Conservation (phyloP, 2,888 invertebrate genomes). For the Synergus umbraculus region DNA sequence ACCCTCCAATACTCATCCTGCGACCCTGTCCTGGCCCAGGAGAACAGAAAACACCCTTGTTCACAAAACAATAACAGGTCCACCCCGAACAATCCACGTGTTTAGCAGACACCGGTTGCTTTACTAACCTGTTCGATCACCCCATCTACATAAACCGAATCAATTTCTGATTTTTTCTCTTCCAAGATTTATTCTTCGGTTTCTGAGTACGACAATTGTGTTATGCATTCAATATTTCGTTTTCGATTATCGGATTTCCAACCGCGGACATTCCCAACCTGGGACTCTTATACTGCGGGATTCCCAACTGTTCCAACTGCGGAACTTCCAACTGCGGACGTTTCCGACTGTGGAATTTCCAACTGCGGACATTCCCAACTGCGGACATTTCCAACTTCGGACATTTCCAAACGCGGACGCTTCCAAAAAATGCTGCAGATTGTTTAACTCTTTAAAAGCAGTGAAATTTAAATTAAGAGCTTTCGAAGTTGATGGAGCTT, state of each 20-base stretch:
- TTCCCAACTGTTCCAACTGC: too few relatives aligned
- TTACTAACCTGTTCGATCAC: constrained; percentile 22
- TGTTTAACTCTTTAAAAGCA: not conserved
- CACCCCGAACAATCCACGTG: constrained; percentile 70
- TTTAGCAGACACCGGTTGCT: constrained; percentile 55
- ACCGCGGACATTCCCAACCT: too few relatives aligned
- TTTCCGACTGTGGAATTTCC: not conserved
- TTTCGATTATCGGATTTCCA: too few relatives aligned
- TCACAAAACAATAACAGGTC: constrained; percentile 73
- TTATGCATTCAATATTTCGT: too few relatives aligned
- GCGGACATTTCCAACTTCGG: not conserved
- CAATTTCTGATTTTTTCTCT: not conserved
- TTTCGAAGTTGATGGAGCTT: not conserved
- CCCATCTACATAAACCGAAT: not conserved
- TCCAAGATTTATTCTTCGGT: not conserved
- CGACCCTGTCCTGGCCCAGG: constrained; percentile 60
- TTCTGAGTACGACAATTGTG: not conserved
- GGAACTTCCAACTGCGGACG: not conserved
- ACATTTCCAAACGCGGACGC: not conserved
- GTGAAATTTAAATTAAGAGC: not conserved
- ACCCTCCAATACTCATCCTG: constrained; percentile 72
- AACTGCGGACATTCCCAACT: not conserved
- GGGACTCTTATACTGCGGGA: too few relatives aligned
- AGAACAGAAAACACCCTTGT: constrained; percentile 64
- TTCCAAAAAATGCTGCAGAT: not conserved